These are phyloP conservation scores for Drosophila paulistorum DNA, from an alignment of 1,140 invertebrate species.

Conservation along the genomic window DNA sequence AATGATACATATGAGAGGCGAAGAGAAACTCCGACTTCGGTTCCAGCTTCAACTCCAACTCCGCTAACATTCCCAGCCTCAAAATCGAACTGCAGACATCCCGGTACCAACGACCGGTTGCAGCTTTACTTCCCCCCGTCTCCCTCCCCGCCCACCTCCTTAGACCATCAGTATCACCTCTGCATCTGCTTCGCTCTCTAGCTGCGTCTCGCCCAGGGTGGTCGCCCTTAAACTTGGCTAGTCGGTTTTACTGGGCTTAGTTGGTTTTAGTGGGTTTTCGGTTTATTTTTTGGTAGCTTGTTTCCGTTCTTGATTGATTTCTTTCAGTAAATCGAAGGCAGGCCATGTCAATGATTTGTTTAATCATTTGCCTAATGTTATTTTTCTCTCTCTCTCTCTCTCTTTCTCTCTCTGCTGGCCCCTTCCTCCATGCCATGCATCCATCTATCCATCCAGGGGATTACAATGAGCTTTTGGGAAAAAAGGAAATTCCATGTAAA, in stretches of 20 bases:
- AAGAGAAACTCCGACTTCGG: constrained; percentile 31
- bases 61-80: constrained; percentile 17
- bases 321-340: constrained; percentile 4
- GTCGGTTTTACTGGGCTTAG: constrained; percentile 4
- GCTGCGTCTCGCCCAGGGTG: constrained; percentile 18
- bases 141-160: neutral
- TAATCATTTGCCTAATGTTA: constrained; percentile 18
- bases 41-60: constrained; percentile 23
- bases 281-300: constrained; percentile 1
- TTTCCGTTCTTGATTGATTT: constrained; percentile 20
- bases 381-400: neutral
- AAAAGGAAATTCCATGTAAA: neutral
- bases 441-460: neutral
- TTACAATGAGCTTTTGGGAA: constrained; percentile 8
- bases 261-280: constrained; percentile 11
- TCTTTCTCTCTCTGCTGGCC: neutral
- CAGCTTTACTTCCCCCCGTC: neutral
- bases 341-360: constrained; percentile 22
- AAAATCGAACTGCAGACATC: constrained; percentile 31
- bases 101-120: constrained; percentile 27
- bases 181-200: neutral
- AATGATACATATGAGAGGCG: neutral
- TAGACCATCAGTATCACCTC: neutral
- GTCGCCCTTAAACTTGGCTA: constrained; percentile 19
- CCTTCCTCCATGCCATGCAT: too few relatives aligned